Conservation (phyloP, 2,113 vertebrate species). For the Tinamus guttatus region DNA sequence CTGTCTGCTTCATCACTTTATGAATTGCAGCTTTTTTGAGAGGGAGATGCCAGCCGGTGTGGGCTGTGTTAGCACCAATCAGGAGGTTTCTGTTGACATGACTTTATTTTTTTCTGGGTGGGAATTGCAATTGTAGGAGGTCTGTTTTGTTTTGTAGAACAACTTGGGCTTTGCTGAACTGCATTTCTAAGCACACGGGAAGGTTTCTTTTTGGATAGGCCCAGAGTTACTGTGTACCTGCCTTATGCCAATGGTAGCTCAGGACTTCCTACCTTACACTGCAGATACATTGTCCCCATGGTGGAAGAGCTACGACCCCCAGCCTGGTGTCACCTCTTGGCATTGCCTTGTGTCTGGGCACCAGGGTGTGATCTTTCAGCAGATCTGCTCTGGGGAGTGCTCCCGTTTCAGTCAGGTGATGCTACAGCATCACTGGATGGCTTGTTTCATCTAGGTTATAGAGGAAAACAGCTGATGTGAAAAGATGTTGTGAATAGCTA, state of each 20-base stretch:
- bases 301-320: not conserved
- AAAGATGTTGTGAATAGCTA: not conserved
- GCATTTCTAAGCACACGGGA: not conserved
- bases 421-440: not conserved
- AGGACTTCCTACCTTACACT: fast-evolving
- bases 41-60: not conserved
- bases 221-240: not conserved
- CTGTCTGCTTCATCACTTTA: not conserved
- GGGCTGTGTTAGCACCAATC: not conserved
- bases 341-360: not conserved
- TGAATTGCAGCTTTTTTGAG: not conserved
- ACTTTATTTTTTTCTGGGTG: not conserved
- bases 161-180: not conserved
- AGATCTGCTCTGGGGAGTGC: not conserved
- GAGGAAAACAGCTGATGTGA: not conserved
- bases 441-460: not conserved
- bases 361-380: not conserved
- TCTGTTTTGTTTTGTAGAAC: not conserved
- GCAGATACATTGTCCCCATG: not conserved
- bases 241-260: not conserved
- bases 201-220: not conserved
- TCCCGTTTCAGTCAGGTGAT: not conserved
- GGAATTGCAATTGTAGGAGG: not conserved
- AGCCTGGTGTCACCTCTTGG: not conserved
- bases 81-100: not conserved